These are phyloP conservation scores for Hirudo medicinalis DNA, from an alignment of 1,140 invertebrate genomes.

Conservation along the genomic window DNA sequence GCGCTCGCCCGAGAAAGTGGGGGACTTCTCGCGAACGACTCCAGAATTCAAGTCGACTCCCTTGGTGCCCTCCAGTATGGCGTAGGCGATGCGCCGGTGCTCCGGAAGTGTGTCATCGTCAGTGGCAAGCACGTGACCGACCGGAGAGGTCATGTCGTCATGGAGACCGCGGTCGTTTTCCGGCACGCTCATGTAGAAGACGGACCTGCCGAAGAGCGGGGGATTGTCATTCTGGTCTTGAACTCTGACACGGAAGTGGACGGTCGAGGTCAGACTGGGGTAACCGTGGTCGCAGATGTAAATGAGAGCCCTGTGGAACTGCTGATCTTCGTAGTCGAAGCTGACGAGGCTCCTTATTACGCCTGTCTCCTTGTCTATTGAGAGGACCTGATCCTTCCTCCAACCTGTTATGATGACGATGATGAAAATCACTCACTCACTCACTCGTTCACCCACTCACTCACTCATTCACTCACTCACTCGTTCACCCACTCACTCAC, in stretches of 20 bases:
- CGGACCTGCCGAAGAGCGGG: neutral
- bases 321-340: neutral
- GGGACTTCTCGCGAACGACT: neutral
- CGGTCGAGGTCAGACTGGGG: neutral
- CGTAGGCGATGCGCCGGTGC: neutral
- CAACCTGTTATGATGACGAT: slow-evolving; percentile 6
- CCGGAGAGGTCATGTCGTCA: neutral
- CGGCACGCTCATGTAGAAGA: slow-evolving; percentile 5
- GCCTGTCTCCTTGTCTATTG: neutral
- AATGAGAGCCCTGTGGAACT: neutral
- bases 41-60: neutral
- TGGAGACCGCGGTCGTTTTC: neutral
- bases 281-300: neutral
- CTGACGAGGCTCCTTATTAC: neutral
- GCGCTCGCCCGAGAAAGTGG: too few relatives aligned
- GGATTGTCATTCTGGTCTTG: slow-evolving; percentile 1
- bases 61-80: neutral
- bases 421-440: neutral
- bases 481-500: too few relatives aligned
- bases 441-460: neutral
- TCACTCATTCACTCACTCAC: neutral
- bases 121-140: slow-evolving; percentile 1
- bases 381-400: neutral
- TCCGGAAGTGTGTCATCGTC: neutral
- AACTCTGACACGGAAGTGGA: neutral